Evolutionary conservation across 2,888 invertebrate genomes (phyloP).

Genomic region (Beris chalybata): DNA sequence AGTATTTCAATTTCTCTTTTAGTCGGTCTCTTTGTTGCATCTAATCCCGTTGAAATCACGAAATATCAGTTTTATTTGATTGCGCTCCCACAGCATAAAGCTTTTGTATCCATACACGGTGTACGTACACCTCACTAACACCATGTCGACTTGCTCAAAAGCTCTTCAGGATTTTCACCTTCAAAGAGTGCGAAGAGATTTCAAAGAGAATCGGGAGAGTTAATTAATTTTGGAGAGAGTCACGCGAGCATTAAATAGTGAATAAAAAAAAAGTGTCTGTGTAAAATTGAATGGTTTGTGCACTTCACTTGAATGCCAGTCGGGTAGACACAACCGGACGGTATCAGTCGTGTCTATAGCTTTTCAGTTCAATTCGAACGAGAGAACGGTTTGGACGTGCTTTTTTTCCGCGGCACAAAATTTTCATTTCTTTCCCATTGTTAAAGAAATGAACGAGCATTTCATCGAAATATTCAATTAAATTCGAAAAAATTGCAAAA

Average conservation of each 20-base stretch:
- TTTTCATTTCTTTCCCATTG: conserved; percentile 6
- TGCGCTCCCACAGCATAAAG: too few relatives aligned
- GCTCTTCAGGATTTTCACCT: too few relatives aligned
- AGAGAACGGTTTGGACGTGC: conserved; percentile 55
- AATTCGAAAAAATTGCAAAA: too few relatives aligned
- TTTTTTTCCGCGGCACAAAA: conserved; percentile 25
- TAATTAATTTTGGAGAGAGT: conserved; percentile 7
- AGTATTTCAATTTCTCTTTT: conserved; percentile 32
- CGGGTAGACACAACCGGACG: conserved; percentile 47
- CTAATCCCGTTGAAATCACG: too few relatives aligned
- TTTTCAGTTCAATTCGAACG: conserved; percentile 54
- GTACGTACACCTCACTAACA: too few relatives aligned
- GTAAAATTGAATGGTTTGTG: conserved; percentile 29
- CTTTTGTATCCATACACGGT: too few relatives aligned
- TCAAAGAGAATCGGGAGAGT: too few relatives aligned
- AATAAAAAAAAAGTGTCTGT: conserved; percentile 17
- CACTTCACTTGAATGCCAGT: conserved; percentile 40
- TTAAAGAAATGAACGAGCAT: background rate
- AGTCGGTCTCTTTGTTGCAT: background rate
- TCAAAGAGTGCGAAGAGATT: too few relatives aligned
- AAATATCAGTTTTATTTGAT: too few relatives aligned
- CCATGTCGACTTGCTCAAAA: too few relatives aligned
- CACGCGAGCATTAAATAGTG: background rate
- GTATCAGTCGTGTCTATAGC: conserved; percentile 43
- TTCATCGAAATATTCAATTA: too few relatives aligned